Conservation (phyloP, 2,113 vertebrate species). For the Cariama cristata region DNA sequence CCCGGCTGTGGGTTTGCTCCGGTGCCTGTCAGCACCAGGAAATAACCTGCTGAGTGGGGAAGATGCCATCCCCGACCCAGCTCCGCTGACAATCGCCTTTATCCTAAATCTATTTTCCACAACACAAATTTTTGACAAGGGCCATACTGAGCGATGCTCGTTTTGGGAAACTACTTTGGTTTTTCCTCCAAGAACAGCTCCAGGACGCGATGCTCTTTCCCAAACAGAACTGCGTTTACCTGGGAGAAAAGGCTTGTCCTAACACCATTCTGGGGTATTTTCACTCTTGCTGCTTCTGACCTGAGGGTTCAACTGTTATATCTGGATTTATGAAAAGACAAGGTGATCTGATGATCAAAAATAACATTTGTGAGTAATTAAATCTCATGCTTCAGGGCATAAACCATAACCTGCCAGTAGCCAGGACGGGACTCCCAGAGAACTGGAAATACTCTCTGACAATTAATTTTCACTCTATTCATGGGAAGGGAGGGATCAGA, state of each 20-base stretch:
- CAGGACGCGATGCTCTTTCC: not conserved
- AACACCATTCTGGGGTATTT: not conserved
- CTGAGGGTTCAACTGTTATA: not conserved
- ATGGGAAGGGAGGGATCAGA: slow-evolving; percentile 49
- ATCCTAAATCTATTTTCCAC: not conserved
- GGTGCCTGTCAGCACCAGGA: not conserved
- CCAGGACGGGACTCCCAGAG: slow-evolving; percentile 33
- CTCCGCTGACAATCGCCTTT: not conserved
- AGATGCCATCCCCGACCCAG: not conserved
- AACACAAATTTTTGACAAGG: not conserved
- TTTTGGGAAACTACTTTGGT: not conserved
- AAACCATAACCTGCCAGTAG: slow-evolving; percentile 51
- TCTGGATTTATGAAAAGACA: not conserved
- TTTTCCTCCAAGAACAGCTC: not conserved
- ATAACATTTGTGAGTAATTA: slow-evolving; percentile 63
- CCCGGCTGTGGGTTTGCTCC: not conserved
- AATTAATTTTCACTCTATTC: slow-evolving; percentile 69
- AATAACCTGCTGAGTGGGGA: accelerated
- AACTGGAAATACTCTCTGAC: slow-evolving; percentile 58
- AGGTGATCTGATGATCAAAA: slow-evolving; percentile 50
- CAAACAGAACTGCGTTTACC: not conserved
- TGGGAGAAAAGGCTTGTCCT: not conserved
- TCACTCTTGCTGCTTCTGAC: not conserved
- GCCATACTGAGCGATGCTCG: accelerated
- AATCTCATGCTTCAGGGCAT: slow-evolving; percentile 28